Evolutionary conservation across 2,888 invertebrate genomes (phyloP).

Genomic region (Sarcophaga variegata): DNA sequence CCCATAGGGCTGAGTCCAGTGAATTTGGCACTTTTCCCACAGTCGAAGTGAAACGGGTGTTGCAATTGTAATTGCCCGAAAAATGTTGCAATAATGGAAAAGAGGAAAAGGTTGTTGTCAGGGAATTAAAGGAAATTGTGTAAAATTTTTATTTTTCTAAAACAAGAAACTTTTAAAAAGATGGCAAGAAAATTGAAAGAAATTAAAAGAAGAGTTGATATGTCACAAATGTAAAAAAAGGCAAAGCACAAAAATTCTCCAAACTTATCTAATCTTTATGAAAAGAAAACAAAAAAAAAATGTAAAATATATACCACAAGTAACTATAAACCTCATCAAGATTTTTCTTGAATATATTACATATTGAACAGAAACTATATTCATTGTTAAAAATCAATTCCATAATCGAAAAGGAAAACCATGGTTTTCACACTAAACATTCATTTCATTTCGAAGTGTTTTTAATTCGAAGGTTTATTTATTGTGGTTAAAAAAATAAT

Average conservation of each 20-base stretch:
- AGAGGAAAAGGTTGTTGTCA: background rate
- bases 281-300: background rate
- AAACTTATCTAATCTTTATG: background rate
- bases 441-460: background rate
- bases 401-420: background rate
- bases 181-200: conserved; percentile 22
- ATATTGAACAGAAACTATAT: conserved; percentile 41
- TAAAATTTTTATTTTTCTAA: conserved; percentile 51
- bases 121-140: conserved; percentile 26
- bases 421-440: background rate
- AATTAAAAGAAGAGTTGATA: conserved; percentile 30
- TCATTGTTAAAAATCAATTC: conserved; percentile 38
- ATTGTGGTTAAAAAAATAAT: conserved; percentile 26
- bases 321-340: conserved; percentile 49
- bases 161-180: conserved; percentile 34
- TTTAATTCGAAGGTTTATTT: background rate
- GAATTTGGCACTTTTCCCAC: conserved; percentile 81
- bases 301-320: conserved; percentile 36
- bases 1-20: conserved; percentile 79
- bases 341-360: conserved; percentile 59
- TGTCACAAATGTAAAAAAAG: conserved; percentile 39
- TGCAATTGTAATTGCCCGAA: conserved; percentile 73
- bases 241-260: conserved; percentile 54
- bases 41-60: conserved; percentile 79
- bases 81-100: no score